Base-by-base conservation (phyloP, 2,888 invertebrate genomes). In the Tetranychus piercei region DNA sequence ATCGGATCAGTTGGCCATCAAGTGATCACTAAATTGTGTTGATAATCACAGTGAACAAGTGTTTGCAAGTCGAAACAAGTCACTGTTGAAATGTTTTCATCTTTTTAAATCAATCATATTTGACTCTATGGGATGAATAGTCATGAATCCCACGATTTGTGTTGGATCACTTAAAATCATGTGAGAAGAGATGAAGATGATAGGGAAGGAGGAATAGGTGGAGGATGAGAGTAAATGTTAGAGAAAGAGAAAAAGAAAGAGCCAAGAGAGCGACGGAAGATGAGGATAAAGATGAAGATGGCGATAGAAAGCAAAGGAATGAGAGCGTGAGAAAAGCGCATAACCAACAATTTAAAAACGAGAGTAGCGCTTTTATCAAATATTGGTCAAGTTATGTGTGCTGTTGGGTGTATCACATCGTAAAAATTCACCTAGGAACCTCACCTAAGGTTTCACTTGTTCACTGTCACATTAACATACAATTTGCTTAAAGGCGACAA, bases 281-380 rank as follows among this genome's bases (percentile, higher is more conserved):
- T 8, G 22, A n/a, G n/a, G 67, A n/a, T n/a, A n/a, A 67, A n/a
- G 69, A 22, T 20, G 34, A 69, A 11, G 67, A n/a, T 22, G 23
- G 8, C 9, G n/a, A n/a, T 11, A n/a, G 67, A 8, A 67, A 67
- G 69, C 20, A 11, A 69, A 69, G 34, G 20, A 69, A 20, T 69
- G 69, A 22, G 20, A 23, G 11, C 20, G 34, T 69, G 69, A 20
- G 69, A 11, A 11, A 23, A 69, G 69, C n/a, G 67, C 8, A 22
- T n/a, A 22, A 23, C 20, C 69, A 22, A 6, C 69, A 69, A 69
- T 69, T 69, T 69, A 23, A 69, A 69, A 69, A 20, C 55, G 55
- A 55, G 55, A 55, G 55, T 55, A 34, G 34, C 34, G 34, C 34
- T 34, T 34, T 34, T 34, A 34, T 34, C 34, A 34, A 34, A 34